Evolutionary conservation across 2,797 vertebrate genomes (phyloP), one percentile per base, ranked within the genome.

Genomic region (Sylvia borin): DNA sequence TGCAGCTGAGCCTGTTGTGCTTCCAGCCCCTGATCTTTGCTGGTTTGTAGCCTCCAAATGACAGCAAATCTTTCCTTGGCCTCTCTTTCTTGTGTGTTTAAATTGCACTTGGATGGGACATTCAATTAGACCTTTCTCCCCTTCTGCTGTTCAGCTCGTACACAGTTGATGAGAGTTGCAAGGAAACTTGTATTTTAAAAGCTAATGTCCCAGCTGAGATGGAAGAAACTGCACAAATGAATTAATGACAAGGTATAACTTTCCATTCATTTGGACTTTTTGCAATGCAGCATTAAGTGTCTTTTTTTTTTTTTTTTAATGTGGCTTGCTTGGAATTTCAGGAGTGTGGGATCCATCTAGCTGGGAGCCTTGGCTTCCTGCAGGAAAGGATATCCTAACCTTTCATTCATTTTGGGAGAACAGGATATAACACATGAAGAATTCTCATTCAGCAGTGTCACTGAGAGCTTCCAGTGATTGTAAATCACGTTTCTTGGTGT

Each of bases 61-160:
- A 2, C 73, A 81, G 54, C 91, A 72, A 14, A 47, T 55, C 78
- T 74, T 26, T 38, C 45, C 79, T 83, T 75, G 65, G 77, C 94
- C 76, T 80, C 65, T 68, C 64, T 86, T 32, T 40, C 29, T 32
- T 86, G 5, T 50, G 31, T 89, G 78, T 93, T 80, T 61, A 9
- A 81, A 60, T 26, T 85, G 34, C 27, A 3, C 70, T 73, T 76
- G 70, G 54, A 29, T 78, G 84, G 87, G 73, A 91, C 84, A 75
- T 93, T 97, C 74, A 95, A 73, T 88, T 42, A 88, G 92, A 92
- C 40, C 68, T 94, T 88, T 97, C 83, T 95, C 94, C 91, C 92
- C 87, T 97, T 94, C 85, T 92, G 73, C 94, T 96, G 92, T 97
- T 92, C 94, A 97, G 97, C 94, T 93, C 82, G 1, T 94, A 97